Evolutionary conservation across 2,113 vertebrate species (phyloP).

Genomic region (Probosciger aterrimus): DNA sequence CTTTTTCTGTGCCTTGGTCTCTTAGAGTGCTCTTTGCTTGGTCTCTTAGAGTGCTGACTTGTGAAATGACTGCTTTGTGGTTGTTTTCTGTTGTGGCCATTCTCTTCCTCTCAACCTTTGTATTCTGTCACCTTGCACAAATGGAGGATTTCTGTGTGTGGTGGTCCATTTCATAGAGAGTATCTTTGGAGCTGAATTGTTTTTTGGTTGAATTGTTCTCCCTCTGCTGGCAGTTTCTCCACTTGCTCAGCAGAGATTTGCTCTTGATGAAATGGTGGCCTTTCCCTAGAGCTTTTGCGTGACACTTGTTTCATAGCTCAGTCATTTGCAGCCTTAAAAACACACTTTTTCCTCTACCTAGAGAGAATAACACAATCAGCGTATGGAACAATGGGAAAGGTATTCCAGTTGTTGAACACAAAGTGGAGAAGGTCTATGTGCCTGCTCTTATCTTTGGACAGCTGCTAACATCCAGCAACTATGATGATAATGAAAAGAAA

Average conservation of each 20-base stretch:
- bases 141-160: background rate
- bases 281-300: background rate
- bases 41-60: background rate
- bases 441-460: slow-evolving; percentile 99
- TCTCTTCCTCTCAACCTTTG: background rate
- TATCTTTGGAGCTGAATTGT: background rate
- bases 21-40: background rate
- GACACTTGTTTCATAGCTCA: background rate
- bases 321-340: background rate
- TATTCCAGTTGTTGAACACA: slow-evolving; percentile 96
- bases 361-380: slow-evolving; percentile 93
- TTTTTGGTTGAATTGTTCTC: slow-evolving; percentile 18
- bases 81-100: background rate
- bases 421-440: slow-evolving; percentile 95
- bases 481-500: slow-evolving; percentile 94
- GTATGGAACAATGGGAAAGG: slow-evolving; percentile 99
- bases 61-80: rapidly evolving
- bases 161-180: rapidly evolving
- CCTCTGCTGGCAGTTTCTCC: slow-evolving; percentile 53
- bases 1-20: background rate
- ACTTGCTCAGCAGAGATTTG: background rate
- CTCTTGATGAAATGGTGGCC: slow-evolving; percentile 12
- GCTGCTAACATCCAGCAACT: slow-evolving; percentile 97
- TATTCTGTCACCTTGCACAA: background rate
- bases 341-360: slow-evolving; percentile 22